Evolutionary conservation across 2,888 invertebrate genomes (phyloP).

Genomic region (Drosophila maculinotata): DNA sequence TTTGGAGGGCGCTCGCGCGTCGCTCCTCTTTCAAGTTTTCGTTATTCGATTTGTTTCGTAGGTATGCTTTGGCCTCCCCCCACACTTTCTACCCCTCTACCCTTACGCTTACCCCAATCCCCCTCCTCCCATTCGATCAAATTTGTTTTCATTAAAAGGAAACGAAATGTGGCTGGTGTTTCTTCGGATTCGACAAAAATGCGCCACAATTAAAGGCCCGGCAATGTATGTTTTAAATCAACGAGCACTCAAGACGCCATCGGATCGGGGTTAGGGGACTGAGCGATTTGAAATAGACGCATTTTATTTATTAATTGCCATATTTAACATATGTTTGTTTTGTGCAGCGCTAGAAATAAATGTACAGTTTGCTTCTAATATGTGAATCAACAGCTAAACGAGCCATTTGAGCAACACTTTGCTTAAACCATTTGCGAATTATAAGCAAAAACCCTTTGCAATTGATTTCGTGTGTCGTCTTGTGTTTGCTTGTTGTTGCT

Average conservation of each 20-base stretch:
- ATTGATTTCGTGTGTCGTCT: neutral
- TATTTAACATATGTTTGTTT: constrained; percentile 57
- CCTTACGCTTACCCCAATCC: too few relatives aligned
- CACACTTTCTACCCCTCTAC: neutral
- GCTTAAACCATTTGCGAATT: neutral
- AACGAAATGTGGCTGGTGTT: constrained; percentile 66
- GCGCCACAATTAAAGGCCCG: constrained; percentile 62
- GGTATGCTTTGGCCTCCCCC: too few relatives aligned
- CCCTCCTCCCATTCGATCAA: constrained; percentile 44
- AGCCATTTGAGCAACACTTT: neutral
- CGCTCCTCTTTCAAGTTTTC: constrained; percentile 55
- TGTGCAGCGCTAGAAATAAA: constrained; percentile 25
- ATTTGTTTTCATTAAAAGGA: constrained; percentile 77
- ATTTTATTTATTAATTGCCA: constrained; percentile 76
- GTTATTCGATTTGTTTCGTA: constrained; percentile 57
- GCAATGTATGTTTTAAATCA: constrained; percentile 77
- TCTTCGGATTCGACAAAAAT: constrained; percentile 54
- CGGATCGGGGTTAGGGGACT: too few relatives aligned
- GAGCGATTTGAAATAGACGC: constrained; percentile 55
- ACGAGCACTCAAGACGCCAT: constrained; percentile 45
- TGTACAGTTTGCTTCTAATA: constrained; percentile 29
- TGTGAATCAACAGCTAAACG: constrained; percentile 8
- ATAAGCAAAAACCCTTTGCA: neutral
- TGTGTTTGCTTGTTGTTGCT: neutral
- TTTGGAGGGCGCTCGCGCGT: constrained; percentile 42